A percentile compares a stretch with the other conserved stretches of the same genome.
These are phyloP conservation scores for Steromphala cineraria DNA, from an alignment of 2,888 invertebrate genomes.

Conservation along the genomic window DNA sequence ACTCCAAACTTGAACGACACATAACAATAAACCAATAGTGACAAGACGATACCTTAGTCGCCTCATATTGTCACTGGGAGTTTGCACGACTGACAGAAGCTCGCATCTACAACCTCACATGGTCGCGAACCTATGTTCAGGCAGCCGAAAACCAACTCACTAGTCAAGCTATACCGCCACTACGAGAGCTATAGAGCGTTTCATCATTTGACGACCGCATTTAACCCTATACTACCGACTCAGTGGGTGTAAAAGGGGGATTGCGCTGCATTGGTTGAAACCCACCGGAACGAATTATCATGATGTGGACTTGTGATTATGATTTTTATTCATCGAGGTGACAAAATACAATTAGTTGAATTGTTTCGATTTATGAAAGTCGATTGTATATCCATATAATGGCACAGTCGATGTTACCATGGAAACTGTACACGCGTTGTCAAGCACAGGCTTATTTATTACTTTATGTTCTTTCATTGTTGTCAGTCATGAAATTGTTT, in stretches of 20 bases:
- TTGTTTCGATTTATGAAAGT: background rate
- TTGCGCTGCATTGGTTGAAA: background rate
- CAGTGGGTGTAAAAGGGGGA: background rate
- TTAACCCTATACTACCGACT: background rate
- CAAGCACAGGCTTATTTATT: too few species aligned
- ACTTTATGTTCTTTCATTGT: too few species aligned
- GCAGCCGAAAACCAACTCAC: background rate
- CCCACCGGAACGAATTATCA: too few species aligned
- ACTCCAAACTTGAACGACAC: conserved; percentile 44
- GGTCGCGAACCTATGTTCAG: background rate
- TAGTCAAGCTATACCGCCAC: background rate
- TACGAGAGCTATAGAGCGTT: background rate
- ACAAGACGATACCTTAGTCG: conserved; percentile 36
- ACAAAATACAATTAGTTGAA: too few species aligned
- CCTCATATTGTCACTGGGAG: conserved; percentile 31
- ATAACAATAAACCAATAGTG: conserved; percentile 40
- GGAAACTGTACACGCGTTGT: too few species aligned
- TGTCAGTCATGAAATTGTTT: too few species aligned
- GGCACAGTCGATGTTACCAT: background rate
- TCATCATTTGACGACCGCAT: background rate
- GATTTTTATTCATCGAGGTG: too few species aligned
- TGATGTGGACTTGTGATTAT: too few species aligned
- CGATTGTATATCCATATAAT: background rate
- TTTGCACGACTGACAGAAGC: background rate
- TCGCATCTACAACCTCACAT: background rate